These are phyloP conservation scores for Batillaria attramentaria DNA, from an alignment of 1,140 invertebrate genomes.

Conservation along the genomic window DNA sequence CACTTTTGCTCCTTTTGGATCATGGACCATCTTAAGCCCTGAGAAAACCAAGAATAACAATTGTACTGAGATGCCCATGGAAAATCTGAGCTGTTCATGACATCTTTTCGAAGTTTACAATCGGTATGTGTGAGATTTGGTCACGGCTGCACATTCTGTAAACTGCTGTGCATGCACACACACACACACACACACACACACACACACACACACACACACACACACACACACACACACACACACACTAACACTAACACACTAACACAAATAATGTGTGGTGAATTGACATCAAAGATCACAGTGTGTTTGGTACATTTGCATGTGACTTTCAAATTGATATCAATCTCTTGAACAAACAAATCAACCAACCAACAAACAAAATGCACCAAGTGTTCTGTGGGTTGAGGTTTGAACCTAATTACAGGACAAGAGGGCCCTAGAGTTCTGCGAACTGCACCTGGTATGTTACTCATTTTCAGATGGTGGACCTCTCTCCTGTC, in stretches of 20 bases:
- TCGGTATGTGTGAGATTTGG: not conserved
- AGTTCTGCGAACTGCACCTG: no score
- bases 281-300: not conserved
- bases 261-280: not conserved
- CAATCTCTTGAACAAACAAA: not conserved
- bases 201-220: conserved; percentile 5
- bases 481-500: no score
- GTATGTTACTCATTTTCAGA: no score
- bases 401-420: not conserved
- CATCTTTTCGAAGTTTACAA: not conserved
- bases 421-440: no score
- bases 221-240: not conserved
- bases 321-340: not conserved
- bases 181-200: not conserved
- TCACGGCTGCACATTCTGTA: not conserved
- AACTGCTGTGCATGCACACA: not conserved
- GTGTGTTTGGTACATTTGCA: not conserved
- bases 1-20: no score
- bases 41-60: no score
- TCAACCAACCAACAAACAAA: no score
- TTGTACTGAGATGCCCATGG: no score
- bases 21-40: no score
- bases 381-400: no score
- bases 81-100: no score
- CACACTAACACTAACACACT: not conserved